These are phyloP conservation scores for Aphidius ervi DNA, from an alignment of 1,140 invertebrate species.

Conservation along the genomic window DNA sequence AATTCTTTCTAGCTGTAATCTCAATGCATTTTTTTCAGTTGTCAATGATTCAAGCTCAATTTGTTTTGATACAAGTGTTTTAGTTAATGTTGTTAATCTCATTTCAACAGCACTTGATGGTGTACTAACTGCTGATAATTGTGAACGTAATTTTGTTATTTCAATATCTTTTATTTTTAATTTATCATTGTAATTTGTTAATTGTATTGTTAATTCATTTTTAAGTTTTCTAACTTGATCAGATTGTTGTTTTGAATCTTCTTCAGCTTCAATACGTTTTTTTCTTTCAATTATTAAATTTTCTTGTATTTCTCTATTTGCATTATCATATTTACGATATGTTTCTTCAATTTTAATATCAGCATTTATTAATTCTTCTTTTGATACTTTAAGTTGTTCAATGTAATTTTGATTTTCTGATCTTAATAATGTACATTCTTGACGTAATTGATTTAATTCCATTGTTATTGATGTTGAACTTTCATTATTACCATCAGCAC, in stretches of 20 bases:
- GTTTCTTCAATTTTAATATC: conserved; percentile 51
- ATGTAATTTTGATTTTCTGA: conserved; percentile 59
- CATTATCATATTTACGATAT: conserved; percentile 39
- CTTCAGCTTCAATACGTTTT: conserved; percentile 56
- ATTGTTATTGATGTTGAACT: conserved; percentile 38
- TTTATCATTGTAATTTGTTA: conserved; percentile 51
- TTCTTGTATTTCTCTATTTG: conserved; percentile 54
- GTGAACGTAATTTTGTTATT: conserved; percentile 59
- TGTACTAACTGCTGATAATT: conserved; percentile 54
- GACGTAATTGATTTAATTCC: conserved; percentile 53
- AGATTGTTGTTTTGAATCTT: conserved; percentile 56
- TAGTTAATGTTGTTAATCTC: conserved; percentile 67
- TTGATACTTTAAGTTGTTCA: conserved; percentile 54
- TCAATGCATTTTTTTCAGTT: conserved; percentile 74
- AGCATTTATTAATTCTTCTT: conserved; percentile 54
- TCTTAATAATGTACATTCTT: conserved; percentile 61
- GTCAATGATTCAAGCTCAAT: conserved; percentile 70
- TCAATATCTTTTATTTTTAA: conserved; percentile 61
- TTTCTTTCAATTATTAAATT: conserved; percentile 55
- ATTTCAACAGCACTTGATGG: conserved; percentile 64
- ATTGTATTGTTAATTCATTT: conserved; percentile 58
- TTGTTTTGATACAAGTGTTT: conserved; percentile 78
- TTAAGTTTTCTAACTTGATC: conserved; percentile 54
- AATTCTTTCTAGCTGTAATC: conserved; percentile 74
- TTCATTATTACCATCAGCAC: conserved; percentile 37